A percentile compares a stretch with the other conserved stretches of the same genome.
Conservation (phyloP, 64 coral and sea anemone genomes). For the Catalaphyllia jardinei region DNA sequence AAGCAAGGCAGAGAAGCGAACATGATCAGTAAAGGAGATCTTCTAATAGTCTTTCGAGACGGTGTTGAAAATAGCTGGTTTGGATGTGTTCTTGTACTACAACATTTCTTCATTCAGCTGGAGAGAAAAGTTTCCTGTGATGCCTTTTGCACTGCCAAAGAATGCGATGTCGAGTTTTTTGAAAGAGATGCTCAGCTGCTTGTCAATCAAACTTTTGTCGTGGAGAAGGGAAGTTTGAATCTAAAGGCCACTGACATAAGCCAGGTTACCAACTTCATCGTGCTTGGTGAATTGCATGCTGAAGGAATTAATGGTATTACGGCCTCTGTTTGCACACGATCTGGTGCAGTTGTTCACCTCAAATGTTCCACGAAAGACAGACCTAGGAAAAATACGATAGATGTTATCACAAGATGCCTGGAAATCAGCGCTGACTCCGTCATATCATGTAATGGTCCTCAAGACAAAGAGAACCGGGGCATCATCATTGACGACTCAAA, state of each 20-base stretch:
- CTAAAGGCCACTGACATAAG: too few species aligned
- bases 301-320: slow-evolving; percentile 56
- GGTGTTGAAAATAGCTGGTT: too few species aligned
- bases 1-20: not conserved
- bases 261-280: not conserved
- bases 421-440: too few species aligned
- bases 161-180: slow-evolving; percentile 53
- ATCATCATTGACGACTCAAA: too few species aligned
- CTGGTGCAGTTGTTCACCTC: slow-evolving; percentile 47
- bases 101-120: slow-evolving; percentile 51
- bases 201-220: slow-evolving; percentile 30
- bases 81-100: too few species aligned
- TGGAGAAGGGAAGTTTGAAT: not conserved
- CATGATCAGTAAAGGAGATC: too few species aligned
- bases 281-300: slow-evolving; percentile 47
- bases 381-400: too few species aligned
- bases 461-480: too few species aligned
- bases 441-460: too few species aligned
- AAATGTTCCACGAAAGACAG: not conserved
- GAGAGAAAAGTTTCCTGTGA: slow-evolving; percentile 48
- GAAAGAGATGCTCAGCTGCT: slow-evolving; percentile 48
- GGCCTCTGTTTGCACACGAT: slow-evolving; percentile 16
- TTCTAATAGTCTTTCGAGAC: too few species aligned
- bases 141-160: slow-evolving; percentile 31
- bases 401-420: too few species aligned